Evolutionary conservation across 1,140 invertebrate species (phyloP).

Genomic region (Drosophila kepulauana): DNA sequence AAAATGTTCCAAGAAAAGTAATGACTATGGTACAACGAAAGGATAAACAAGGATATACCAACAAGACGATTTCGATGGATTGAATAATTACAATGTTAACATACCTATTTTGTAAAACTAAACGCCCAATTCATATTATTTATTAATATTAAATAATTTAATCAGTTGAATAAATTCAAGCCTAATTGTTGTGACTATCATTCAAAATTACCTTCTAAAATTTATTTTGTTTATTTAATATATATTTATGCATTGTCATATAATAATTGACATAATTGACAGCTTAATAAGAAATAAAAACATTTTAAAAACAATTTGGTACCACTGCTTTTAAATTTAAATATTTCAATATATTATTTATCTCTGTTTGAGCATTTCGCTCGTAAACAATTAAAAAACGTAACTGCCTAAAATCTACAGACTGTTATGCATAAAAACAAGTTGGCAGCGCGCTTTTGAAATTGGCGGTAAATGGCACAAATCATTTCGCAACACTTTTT

Average conservation of each 20-base stretch:
- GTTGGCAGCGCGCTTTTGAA: slow-evolving; percentile 29
- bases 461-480: background rate
- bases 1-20: background rate
- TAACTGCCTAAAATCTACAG: background rate
- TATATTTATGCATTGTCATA: too few relatives aligned
- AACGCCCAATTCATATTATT: too few relatives aligned
- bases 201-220: too few relatives aligned
- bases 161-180: too few relatives aligned
- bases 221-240: too few relatives aligned
- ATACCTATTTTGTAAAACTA: too few relatives aligned
- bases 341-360: background rate
- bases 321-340: background rate
- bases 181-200: too few relatives aligned
- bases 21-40: background rate
- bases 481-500: slow-evolving; percentile 18
- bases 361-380: background rate
- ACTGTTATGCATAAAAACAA: too few relatives aligned
- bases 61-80: background rate
- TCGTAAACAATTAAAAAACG: slow-evolving; percentile 6
- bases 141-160: too few relatives aligned
- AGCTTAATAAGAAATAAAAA: too few relatives aligned
- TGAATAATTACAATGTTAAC: background rate
- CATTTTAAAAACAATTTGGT: too few relatives aligned
- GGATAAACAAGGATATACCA: background rate
- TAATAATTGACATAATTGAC: too few relatives aligned